Base-by-base conservation (phyloP, 2,113 vertebrate genomes). In the Hypomesus transpacificus region DNA sequence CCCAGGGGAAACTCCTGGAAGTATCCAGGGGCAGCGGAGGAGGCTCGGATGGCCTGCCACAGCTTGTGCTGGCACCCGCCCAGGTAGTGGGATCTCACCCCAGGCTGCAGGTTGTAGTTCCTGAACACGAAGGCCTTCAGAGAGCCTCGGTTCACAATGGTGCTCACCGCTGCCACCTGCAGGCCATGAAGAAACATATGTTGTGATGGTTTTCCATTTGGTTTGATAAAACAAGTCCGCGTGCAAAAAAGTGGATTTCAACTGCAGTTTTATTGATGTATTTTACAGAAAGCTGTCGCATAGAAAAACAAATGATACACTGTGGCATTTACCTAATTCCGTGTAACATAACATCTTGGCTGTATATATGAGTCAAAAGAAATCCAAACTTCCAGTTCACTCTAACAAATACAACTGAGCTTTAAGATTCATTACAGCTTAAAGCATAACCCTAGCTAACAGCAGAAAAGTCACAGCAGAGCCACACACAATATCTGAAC, bases 61-160 rank as follows among this genome's bases (percentile, higher is more conserved):
- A 98, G 89, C 85, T 96, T 94, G 85, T 97, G 94, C 14, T 95
- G 93, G 88, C 95, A 96, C 76, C 96, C 89, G 80, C 97, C 97
- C 67, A 94, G 89, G 77, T 98, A 98, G 83, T 95, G 96, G 52
- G 97, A 95, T 70, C 94, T 95, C 68, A 94, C 75, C 26, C 96
- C 94, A 20, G 96, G 95, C 53, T 94, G 90, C 76, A 96, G 92
- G 76, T 94, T 96, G 86, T 98, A 98, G 90, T 98, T 98, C 85
- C 96, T 93, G 79, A 98, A 98, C 70, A 98, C 95, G 75, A 95
- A 97, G 3, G 96, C 95, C 87, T 96, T 98, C 57, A 96, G 87
- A 3, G 94, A 92, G 65, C 97, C 96, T 86, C 92, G 92, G 88
- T 94, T 98, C 54, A 98, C 96, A 71, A 98, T 86, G 34, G 96